A percentile compares a stretch with the other conserved stretches of the same genome.
Conservation (phyloP, 2,888 invertebrate genomes). For the Ormyrus nitidulus region DNA sequence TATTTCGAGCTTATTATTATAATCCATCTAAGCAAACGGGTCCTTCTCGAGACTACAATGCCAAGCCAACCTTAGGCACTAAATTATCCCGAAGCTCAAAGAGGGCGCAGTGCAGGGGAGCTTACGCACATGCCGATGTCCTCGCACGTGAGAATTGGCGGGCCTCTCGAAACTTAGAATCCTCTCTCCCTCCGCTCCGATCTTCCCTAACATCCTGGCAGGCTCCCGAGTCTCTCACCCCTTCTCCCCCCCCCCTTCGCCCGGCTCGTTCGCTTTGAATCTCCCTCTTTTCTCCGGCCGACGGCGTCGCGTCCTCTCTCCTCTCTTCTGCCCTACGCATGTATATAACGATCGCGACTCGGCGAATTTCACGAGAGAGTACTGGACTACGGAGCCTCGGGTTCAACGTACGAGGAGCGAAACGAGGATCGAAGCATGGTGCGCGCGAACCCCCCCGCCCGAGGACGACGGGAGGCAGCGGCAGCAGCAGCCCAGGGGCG, state of each 20-base stretch:
- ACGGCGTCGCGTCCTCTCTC: conserved; percentile 14
- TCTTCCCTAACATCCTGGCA: too few species aligned
- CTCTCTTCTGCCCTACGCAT: conserved; percentile 22
- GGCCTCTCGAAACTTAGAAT: background rate
- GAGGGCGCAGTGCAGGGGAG: background rate
- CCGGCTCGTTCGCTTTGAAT: conserved; percentile 23
- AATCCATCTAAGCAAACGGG: too few species aligned
- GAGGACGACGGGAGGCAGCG: conserved; percentile 27
- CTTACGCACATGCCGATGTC: conserved; percentile 7
- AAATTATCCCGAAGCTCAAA: too few species aligned
- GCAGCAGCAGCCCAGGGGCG: background rate
- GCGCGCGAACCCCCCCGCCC: background rate
- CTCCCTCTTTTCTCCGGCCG: conserved; percentile 2
- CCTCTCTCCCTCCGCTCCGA: background rate
- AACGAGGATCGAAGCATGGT: conserved; percentile 34
- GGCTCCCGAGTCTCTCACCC: too few species aligned
- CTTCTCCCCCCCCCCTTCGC: conserved; percentile 12
- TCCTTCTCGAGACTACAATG: too few species aligned
- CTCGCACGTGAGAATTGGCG: conserved; percentile 38
- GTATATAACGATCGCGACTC: conserved; percentile 47
- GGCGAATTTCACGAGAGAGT: conserved; percentile 27
- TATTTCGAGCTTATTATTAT: too few species aligned
- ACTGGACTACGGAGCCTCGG: conserved; percentile 15
- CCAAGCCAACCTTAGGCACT: too few species aligned
- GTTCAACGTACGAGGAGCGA: conserved; percentile 49